phyloP scores from a whole-genome alignment of 2,888 invertebrate species.

The Orthonychiurus folsomi region DNA sequence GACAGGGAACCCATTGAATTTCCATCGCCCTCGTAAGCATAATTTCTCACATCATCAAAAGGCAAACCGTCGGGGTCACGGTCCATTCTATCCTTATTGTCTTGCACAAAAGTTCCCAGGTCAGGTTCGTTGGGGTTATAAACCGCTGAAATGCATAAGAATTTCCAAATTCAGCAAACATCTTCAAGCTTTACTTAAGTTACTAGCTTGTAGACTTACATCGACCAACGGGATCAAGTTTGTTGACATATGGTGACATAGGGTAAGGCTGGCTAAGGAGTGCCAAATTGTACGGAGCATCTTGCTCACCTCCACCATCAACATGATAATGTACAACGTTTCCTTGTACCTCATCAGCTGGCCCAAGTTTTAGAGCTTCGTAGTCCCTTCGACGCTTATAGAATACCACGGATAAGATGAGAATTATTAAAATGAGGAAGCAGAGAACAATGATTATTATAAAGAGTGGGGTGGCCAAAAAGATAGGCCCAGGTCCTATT shows the following conservation, averaged over 20 bases:
- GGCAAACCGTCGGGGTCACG: constrained; percentile 84
- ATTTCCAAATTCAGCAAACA: too few species aligned
- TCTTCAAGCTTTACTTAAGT: too few species aligned
- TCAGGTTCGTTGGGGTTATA: constrained; percentile 56
- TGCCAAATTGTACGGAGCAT: constrained; percentile 82
- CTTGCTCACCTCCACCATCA: constrained; percentile 98
- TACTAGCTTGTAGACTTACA: too few species aligned
- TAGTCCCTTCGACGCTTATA: constrained; percentile 63
- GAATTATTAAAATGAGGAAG: constrained; percentile 68
- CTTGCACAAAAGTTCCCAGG: constrained; percentile 80
- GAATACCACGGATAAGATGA: constrained; percentile 82
- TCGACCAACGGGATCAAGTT: constrained; percentile 31
- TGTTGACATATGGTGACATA: constrained; percentile 29
- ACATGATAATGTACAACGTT: constrained; percentile 97
- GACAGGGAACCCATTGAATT: constrained; percentile 87
- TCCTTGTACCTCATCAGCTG: constrained; percentile 87
- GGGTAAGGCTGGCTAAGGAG: constrained; percentile 50
- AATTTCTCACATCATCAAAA: constrained; percentile 92
- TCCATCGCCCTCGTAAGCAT: constrained; percentile 95
- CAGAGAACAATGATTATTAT: constrained; percentile 83
- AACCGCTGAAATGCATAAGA: neutral
- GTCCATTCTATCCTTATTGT: constrained; percentile 80
- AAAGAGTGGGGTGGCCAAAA: constrained; percentile 76
- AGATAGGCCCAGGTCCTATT: constrained; percentile 60
- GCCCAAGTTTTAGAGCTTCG: constrained; percentile 76